Conservation (phyloP, 2,797 vertebrate genomes). For the Microhierax caerulescens region DNA sequence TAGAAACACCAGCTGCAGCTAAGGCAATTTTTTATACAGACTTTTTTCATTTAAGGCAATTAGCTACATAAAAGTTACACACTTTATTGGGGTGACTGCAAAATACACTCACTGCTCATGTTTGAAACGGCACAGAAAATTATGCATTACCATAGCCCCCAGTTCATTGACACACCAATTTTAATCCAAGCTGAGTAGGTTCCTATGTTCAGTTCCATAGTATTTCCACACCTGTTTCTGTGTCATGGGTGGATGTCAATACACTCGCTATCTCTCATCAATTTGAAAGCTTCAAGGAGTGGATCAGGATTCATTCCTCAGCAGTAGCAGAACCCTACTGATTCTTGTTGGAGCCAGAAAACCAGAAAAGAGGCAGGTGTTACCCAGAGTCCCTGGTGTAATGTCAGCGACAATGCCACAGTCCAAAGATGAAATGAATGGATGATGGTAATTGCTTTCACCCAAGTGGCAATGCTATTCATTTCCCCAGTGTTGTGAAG, state of each 20-base stretch:
- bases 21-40: neutral
- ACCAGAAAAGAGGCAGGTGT: neutral
- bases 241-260: neutral
- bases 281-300: neutral
- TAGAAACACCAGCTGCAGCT: neutral
- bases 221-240: neutral
- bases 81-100: neutral
- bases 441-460: neutral
- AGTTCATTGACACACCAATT: neutral
- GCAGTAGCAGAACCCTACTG: neutral
- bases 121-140: neutral
- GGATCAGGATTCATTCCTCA: neutral
- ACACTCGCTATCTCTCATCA: neutral
- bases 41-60: neutral
- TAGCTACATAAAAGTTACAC: neutral
- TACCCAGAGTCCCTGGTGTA: neutral
- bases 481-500: neutral
- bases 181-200: neutral
- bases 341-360: neutral
- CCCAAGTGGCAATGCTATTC: neutral
- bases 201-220: neutral
- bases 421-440: neutral
- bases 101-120: neutral
- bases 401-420: neutral
- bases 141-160: neutral